Base-by-base conservation (phyloP, 2,888 invertebrate species). In the Atherix ibis region DNA sequence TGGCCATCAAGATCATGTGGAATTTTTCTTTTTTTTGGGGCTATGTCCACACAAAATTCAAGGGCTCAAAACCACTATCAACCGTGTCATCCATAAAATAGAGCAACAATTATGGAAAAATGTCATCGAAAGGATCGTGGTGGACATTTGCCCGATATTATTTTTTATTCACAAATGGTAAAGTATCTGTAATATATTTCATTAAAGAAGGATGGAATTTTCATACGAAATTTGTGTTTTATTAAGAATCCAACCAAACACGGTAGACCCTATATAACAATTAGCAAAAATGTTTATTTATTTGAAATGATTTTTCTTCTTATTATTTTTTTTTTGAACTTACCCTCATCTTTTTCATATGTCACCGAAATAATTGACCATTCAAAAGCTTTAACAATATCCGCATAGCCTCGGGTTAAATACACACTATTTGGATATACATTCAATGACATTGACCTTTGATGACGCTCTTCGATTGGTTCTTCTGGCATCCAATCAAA, bases 321-420 rank as follows among this genome's bases (percentile, higher is more conserved):
- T n/a, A n/a, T n/a, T n/a, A 22, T 3, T 19, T 13, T 3, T 2
- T 24, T 26, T 22, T 8, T 6, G 10, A 32, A 12, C 24, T 39
- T 48, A 71, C 81, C 84, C 49, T 76, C 79, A 51, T 81, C 77
- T 50, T 76, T 75, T 61, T 89, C 87, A 54, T 87, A 88, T 34
- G 88, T 69, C 27, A 83, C 73, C 2, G 84, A 79, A 49, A 81
- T 85, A 44, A 70, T 71, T 44, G 75, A 73, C 88, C 88, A 88
- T 43, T 73, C 73, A 55, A 78, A 76, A 41, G 71, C 73, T 43
- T 72, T 70, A 4, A 88, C 69, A 27, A 85, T 58, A 51, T 75
- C 75, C 3, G 79, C 75, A 49, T 77, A 75, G n/a, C 81, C 83
- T 54, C 73, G 58, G 5, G 76, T 67, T 25, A 81, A 58, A 27